Evolutionary conservation across 2,113 vertebrate species (phyloP).

Genomic region (Lagopus leucura): DNA sequence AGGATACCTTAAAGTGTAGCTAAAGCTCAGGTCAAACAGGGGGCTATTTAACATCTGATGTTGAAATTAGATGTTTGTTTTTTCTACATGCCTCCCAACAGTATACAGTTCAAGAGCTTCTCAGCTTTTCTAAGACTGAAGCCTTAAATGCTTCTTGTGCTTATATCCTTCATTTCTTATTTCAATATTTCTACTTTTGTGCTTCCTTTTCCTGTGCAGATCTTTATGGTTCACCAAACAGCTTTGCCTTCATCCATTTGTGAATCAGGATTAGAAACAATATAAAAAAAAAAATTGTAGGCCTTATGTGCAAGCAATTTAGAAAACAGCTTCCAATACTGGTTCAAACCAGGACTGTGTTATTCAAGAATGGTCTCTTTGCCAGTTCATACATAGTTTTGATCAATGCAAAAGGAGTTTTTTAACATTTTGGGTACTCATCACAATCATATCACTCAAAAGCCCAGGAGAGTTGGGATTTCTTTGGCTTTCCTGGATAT

Average conservation of each 20-base stretch:
- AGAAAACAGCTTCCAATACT: not conserved
- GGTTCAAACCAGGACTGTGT: not conserved
- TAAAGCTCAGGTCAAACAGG: not conserved
- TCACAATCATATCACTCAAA: not conserved
- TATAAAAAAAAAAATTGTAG: accelerated
- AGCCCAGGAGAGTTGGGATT: not conserved
- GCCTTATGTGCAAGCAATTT: not conserved
- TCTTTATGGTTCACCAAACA: not conserved
- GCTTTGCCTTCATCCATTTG: not conserved
- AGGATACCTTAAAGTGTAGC: not conserved
- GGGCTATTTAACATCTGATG: not conserved
- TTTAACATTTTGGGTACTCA: not conserved
- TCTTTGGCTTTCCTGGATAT: not conserved
- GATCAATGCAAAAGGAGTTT: not conserved
- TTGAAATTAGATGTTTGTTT: not conserved
- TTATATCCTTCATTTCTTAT: not conserved
- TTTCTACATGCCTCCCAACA: not conserved
- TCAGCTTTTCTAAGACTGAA: not conserved
- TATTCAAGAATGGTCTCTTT: not conserved
- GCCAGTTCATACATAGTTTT: not conserved
- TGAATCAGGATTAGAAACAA: not conserved
- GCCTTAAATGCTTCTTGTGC: not conserved
- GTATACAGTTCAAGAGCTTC: not conserved
- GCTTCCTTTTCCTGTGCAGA: not conserved
- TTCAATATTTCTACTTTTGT: not conserved